phyloP scores from a whole-genome alignment of 2,797 vertebrate species.

The Semotilus atromaculatus region DNA sequence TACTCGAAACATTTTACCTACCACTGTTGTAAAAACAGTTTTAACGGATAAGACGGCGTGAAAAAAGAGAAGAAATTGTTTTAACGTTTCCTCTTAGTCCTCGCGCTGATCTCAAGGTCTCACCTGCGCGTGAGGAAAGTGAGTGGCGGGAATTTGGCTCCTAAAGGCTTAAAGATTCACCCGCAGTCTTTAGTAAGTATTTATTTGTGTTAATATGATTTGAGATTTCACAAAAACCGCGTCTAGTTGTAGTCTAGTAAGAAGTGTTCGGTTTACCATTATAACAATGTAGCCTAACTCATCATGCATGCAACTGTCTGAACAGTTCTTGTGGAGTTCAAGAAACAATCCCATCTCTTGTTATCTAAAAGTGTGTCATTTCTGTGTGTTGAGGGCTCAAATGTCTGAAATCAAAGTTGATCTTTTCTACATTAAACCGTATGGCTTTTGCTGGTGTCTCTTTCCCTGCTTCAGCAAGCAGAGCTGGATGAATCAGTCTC shows the following conservation, averaged over 20 bases:
- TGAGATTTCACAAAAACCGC: neutral
- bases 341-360: neutral
- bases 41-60: neutral
- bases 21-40: neutral
- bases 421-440: neutral
- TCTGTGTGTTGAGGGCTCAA: neutral
- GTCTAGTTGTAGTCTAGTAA: neutral
- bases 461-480: neutral
- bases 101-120: neutral
- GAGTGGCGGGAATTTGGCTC: conserved; percentile 13
- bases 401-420: neutral
- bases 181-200: neutral
- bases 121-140: conserved; percentile 19
- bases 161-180: neutral
- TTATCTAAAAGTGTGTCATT: neutral
- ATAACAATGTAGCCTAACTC: neutral
- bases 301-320: neutral
- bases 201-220: neutral
- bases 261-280: neutral
- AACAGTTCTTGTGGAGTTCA: neutral
- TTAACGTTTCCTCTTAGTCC: neutral
- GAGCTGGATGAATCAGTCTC: neutral
- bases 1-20: neutral
- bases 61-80: neutral
- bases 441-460: neutral